Evolutionary conservation across 1,140 invertebrate genomes (phyloP), one percentile per base, ranked within the genome.

Genomic region (Drosophila sturtevanti): DNA sequence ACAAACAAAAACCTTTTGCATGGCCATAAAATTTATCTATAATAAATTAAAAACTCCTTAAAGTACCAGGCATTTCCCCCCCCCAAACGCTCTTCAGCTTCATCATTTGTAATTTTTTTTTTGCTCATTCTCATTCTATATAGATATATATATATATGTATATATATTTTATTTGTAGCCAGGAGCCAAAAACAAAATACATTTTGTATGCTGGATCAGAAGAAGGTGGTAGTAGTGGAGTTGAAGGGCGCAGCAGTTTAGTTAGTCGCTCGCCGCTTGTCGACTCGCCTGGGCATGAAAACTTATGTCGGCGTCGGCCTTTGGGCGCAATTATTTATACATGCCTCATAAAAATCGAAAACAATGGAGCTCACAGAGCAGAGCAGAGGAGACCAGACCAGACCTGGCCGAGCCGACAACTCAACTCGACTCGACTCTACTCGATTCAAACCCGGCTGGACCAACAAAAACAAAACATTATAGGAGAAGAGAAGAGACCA

Each of bases 11-110:
- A 18, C 54, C 59, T 48, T 16, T 62, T 38, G 35, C 38, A 52
- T 34, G 52, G 34, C 58, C 77, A 74, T 74, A 74, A 77, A 80
- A 77, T 90, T 76, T 90, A 90, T 90, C 89, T 90, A 90, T 87
- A 90, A 90, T 90, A 90, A 90, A 90, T 90, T 90, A 90, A 90
- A 90, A 90, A 89, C 84, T 90, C 77, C 78, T 90, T 90, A 90
- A 90, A 90, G 54, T 56, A 56, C 54, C 27, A 27, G n/a, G 14
- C 22, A 12, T 11, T 5, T 34, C 4, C n/a, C 54, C 6, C 24
- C 9, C n/a, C 6, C 31, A 9, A 6, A 9, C 38, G 55, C 27
- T 16, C 21, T 1, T 31, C 34, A 24, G 24, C 41, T 48, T 21
- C 41, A 48, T 48, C 16, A 48, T 48, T 48, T 21, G 41, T 48